These are phyloP conservation scores for Eunapius fragilis DNA, from an alignment of 37 sponge, comb jelly and placozoan species.

Conservation along the genomic window DNA sequence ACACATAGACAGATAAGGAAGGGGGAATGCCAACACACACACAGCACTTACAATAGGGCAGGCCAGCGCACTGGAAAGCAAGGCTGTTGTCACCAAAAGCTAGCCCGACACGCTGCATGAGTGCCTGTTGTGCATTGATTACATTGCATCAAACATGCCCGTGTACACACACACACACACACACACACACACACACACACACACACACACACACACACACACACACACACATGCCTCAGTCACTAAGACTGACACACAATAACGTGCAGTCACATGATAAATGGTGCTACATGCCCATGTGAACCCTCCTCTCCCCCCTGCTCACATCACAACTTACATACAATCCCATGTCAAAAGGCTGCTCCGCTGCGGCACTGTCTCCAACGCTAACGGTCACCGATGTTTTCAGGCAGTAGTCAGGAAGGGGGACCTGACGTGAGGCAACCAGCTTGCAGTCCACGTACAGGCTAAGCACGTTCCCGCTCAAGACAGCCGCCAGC, in stretches of 20 bases:
- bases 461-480: background rate
- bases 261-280: too few relatives aligned
- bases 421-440: background rate
- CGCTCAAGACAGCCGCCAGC: background rate
- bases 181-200: slow-evolving; percentile 24
- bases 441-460: slow-evolving; percentile 1
- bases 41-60: background rate
- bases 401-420: slow-evolving; percentile 11
- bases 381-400: slow-evolving; percentile 9
- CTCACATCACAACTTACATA: background rate
- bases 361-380: background rate
- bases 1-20: background rate
- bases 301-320: background rate
- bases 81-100: background rate
- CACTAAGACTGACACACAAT: background rate
- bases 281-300: background rate
- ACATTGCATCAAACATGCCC: too few relatives aligned
- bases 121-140: too few relatives aligned
- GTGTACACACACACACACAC: slow-evolving; percentile 25
- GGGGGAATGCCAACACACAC: background rate
- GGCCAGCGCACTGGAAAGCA: background rate
- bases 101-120: background rate
- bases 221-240: slow-evolving; percentile 12
- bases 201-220: slow-evolving; percentile 34
- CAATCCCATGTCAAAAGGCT: background rate